Base-by-base conservation (phyloP, 2,888 invertebrate species). In the Spodoptera picta region DNA sequence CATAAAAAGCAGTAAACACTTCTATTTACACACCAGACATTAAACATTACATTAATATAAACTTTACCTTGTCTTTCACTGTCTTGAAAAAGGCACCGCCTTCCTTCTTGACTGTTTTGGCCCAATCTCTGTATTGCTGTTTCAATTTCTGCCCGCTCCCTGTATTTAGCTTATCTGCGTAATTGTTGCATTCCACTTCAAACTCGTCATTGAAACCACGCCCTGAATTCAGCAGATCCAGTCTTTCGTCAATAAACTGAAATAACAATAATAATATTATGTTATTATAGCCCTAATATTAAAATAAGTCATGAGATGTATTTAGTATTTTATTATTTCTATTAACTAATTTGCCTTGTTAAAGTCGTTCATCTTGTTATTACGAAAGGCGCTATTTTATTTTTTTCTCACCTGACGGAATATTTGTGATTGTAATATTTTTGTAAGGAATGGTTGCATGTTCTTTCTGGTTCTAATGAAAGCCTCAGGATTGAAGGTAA, bases 171-270 rank as follows among this genome's bases (percentile, higher is more conserved):
- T 94, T 83, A 85, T 95, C 87, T 58, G 97, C 63, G 96, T 97
- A 93, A 41, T 81, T 64, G 64, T 90, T 91, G 73, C 94, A 94
- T 91, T 99, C 99, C 85, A 97, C 95, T 91, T 99, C 99, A 90
- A 99, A 99, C 86, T 99, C 98, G 89, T 99, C 99, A 43, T 97
- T 97, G 88, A 98, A 98, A 0, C 98, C 98, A 64, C 97, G 95
- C 0, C 99, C 99, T n/a, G 97, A 97, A 88, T 99, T 99, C 72
- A 99, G 95, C 95, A 98, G 96, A 79, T 98, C 97, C 77, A 99
- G 93, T 79, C 99, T 96, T 91, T 99, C 99, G 85, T 99, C 99
- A 83, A 99, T 98, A 89, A 99, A 99, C 97, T 98, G 92, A 49
- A 56, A 60, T 12, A 6, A 31, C 31, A 12, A 51, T 47, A n/a